Percentiles rank a stretch among this genome's conserved stretches.
phyloP scores from a whole-genome alignment of 2,888 invertebrate species.

The Malacosoma neustria region DNA sequence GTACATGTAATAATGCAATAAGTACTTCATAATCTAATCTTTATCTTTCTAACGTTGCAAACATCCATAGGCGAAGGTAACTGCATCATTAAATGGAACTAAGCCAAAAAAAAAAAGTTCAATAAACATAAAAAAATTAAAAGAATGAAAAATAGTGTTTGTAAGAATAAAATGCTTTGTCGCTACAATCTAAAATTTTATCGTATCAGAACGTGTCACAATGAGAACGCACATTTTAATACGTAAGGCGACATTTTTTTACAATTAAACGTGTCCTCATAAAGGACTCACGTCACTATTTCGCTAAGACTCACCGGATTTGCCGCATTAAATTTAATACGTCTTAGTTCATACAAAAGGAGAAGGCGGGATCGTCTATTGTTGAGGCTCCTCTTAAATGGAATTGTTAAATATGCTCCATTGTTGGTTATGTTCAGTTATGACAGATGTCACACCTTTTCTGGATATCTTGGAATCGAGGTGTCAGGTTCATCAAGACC shows the following conservation, averaged over 20 bases:
- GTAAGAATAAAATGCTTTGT: no score
- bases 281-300: constrained; percentile 23
- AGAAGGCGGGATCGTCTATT: constrained; percentile 16
- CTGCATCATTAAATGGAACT: no score
- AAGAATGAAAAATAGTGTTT: no score
- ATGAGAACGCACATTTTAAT: constrained; percentile 7
- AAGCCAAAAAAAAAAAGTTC: no score
- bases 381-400: constrained; percentile 8
- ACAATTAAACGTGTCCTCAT: constrained; percentile 30
- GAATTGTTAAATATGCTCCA: background rate
- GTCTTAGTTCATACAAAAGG: constrained; percentile 16
- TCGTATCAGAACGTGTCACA: no score
- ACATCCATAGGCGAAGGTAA: no score
- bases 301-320: constrained; percentile 14
- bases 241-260: constrained; percentile 23
- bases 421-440: background rate
- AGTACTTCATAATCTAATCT: no score
- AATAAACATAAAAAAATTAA: no score
- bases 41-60: no score
- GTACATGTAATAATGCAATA: no score
- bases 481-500: background rate
- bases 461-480: background rate
- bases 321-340: constrained; percentile 20
- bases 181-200: no score
- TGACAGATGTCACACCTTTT: background rate